Base-by-base conservation (phyloP, 2,888 invertebrate species). In the Hermaeophaga mercurialis region DNA sequence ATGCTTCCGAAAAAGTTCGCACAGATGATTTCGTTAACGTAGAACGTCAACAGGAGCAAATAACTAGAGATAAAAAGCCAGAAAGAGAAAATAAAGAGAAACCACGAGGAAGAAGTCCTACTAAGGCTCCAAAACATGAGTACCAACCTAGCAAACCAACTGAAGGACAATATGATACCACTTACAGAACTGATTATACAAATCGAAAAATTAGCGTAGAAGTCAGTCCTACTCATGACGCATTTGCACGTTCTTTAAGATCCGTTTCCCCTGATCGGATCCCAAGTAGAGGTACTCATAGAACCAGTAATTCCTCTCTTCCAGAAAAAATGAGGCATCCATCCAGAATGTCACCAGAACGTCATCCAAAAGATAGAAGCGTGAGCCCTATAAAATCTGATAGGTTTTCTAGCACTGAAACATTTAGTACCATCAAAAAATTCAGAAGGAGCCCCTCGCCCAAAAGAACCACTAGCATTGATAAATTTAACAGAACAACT, bases 181-280 rank as follows among this genome's bases (percentile, higher is more conserved):
- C 85, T 0, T 85, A 86, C 64, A 80, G 83, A 66, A 77, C 80
- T 31, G 84, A 85, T 64, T 85, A 78, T 64, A 78, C 79, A 3
- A 81, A 80, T 44, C 84, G 81, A 62, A 73, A 75, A 54, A 82
- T 86, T 15, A 85, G 84, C 62, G 82, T 82, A 31, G 87, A 88
- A 52, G 80, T 82, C 66, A 89, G 88, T 70, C 85, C 89, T 0
- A 83, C 88, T 1, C 90, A 90, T 70, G 86, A 89, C 64, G 88
- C 88, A 0, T 90, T 90, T 80, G 90, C 88, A 0, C 84, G 87
- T 54, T 86, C 89, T 3, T 77, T 90, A 41, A 82, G 90, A 22
- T 82, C 87, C 57, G 83, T 85, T 28, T 86, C 85, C 47, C 85
- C 86, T 1, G 79, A 83, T 38, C 76, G 81, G 54, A 66, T 62